These are phyloP conservation scores for Drosophila tristis DNA, from an alignment of 1,140 invertebrate genomes.

Conservation along the genomic window DNA sequence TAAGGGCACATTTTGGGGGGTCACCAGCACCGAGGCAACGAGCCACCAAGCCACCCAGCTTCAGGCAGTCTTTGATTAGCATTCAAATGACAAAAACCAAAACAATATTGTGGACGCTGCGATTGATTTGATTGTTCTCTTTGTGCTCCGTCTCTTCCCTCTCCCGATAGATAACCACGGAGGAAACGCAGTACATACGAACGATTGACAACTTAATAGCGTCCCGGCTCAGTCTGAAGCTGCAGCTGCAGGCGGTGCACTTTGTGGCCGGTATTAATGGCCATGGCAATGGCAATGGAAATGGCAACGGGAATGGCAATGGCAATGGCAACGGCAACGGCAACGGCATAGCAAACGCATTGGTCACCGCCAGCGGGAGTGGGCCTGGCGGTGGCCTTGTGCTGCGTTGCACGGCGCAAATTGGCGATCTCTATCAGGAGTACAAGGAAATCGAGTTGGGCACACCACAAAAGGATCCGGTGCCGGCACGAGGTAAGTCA, in stretches of 20 bases:
- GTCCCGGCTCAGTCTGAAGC: slow-evolving; percentile 81
- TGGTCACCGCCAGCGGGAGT: slow-evolving; percentile 10
- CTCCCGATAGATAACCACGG: slow-evolving; percentile 59
- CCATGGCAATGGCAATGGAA: slow-evolving; percentile 53
- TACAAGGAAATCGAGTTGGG: slow-evolving; percentile 85
- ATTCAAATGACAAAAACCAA: slow-evolving; percentile 42
- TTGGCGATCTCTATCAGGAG: slow-evolving; percentile 85
- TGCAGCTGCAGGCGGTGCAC: slow-evolving; percentile 79
- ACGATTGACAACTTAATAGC: slow-evolving; percentile 78
- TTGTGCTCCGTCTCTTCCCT: neutral
- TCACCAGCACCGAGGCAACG: neutral
- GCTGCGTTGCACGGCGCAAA: slow-evolving; percentile 85
- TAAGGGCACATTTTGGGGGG: slow-evolving; percentile 54
- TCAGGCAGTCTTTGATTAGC: slow-evolving; percentile 31
- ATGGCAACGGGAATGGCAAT: slow-evolving; percentile 41
- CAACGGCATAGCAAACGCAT: slow-evolving; percentile 24
- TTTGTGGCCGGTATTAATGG: slow-evolving; percentile 58
- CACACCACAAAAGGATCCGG: slow-evolving; percentile 85
- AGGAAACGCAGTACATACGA: slow-evolving; percentile 79
- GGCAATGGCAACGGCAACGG: slow-evolving; percentile 5
- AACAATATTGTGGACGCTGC: slow-evolving; percentile 24
- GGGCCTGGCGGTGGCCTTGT: slow-evolving; percentile 82
- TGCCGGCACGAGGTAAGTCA: slow-evolving; percentile 86
- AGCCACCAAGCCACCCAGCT: no score
- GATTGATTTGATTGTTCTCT: slow-evolving; percentile 28